phyloP scores from a whole-genome alignment of 2,113 vertebrate species.

The Eubucco bourcierii region DNA sequence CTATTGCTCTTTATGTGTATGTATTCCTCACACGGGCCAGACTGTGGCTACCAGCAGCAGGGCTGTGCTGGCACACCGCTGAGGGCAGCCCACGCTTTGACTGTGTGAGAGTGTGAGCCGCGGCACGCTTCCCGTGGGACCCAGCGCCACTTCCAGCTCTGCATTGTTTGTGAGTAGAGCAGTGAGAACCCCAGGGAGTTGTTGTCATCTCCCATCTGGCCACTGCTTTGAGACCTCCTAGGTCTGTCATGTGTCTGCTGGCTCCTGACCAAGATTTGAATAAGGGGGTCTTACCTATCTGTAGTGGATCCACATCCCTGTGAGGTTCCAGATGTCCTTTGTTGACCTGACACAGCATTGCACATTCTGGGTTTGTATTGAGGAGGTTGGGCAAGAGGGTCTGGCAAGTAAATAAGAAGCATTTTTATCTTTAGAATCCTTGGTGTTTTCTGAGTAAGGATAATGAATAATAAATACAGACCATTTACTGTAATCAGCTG shows the following conservation, averaged over 20 bases:
- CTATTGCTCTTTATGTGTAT: neutral
- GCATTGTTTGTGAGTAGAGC: neutral
- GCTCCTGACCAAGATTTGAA: neutral
- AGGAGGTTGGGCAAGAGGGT: neutral
- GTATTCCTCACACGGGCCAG: neutral
- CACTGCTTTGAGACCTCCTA: neutral
- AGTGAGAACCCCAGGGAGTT: neutral
- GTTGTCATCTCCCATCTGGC: neutral
- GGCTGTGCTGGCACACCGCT: neutral
- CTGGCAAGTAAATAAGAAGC: neutral
- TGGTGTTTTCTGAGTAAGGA: neutral
- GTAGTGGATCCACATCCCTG: neutral
- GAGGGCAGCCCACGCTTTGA: neutral
- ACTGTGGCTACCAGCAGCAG: neutral
- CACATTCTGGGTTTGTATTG: neutral
- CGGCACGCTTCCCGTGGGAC: fast-evolving
- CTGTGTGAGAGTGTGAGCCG: neutral
- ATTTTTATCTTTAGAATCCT: neutral
- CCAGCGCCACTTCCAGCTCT: fast-evolving
- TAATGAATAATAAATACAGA: neutral
- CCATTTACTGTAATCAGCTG: neutral
- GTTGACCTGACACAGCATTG: neutral
- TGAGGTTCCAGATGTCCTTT: neutral
- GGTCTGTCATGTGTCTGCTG: neutral
- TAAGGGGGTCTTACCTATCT: neutral